phyloP scores from a whole-genome alignment of 2,797 vertebrate genomes.

The Bufotes viridis region DNA sequence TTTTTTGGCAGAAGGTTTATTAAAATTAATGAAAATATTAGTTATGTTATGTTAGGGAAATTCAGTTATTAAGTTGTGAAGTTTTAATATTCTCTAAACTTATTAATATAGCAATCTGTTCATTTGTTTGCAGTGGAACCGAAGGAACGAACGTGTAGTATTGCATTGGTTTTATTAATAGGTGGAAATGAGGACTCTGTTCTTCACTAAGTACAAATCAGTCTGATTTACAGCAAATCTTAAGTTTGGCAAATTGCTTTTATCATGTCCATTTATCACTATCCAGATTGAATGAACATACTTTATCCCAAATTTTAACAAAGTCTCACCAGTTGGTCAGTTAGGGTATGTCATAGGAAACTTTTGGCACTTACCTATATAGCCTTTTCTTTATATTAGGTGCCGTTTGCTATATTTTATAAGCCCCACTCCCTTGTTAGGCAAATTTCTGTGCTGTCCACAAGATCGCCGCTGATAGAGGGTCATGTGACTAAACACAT shows the following conservation, averaged over 20 bases:
- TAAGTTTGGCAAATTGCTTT: neutral
- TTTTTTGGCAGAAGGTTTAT: constrained; percentile 57
- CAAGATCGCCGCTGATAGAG: no score
- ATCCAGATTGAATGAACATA: neutral
- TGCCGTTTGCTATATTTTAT: no score
- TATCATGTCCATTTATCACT: neutral
- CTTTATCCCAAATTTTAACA: no score
- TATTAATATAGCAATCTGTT: constrained; percentile 29
- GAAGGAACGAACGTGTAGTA: no score
- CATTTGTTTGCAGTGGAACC: neutral
- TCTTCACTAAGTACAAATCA: neutral
- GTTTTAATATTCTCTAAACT: constrained; percentile 29
- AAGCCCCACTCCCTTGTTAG: no score
- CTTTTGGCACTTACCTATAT: no score
- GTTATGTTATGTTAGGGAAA: constrained; percentile 45
- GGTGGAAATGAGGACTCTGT: neutral
- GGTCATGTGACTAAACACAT: no score
- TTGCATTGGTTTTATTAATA: neutral
- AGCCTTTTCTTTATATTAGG: no score
- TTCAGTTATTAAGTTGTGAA: constrained; percentile 25
- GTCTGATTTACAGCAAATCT: neutral
- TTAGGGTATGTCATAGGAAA: no score
- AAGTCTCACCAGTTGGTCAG: no score
- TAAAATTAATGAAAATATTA: constrained; percentile 60
- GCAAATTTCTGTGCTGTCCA: no score